These are phyloP conservation scores for Desoria tigrina DNA, from an alignment of 2,888 invertebrate species.

Conservation along the genomic window DNA sequence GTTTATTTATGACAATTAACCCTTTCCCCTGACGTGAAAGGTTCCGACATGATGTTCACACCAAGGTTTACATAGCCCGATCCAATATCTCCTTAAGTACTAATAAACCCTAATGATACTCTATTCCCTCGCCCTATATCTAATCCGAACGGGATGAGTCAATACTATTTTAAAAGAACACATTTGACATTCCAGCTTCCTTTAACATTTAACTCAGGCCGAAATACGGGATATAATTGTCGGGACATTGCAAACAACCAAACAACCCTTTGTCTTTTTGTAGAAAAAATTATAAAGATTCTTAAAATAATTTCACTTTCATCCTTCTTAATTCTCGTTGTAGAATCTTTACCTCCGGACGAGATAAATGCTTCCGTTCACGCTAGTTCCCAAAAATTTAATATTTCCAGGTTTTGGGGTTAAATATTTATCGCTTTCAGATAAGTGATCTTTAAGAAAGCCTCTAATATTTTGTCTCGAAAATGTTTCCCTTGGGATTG, in stretches of 20 bases:
- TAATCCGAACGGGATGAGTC: too few relatives aligned
- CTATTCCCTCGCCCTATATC: neutral
- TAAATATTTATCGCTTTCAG: slow-evolving; percentile 27
- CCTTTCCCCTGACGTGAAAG: slow-evolving; percentile 3
- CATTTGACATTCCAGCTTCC: too few relatives aligned
- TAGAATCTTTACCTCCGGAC: neutral
- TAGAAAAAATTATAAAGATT: neutral
- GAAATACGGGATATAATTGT: too few relatives aligned
- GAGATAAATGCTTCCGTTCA: slow-evolving; percentile 37
- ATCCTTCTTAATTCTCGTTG: neutral
- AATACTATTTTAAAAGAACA: too few relatives aligned
- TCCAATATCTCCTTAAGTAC: neutral
- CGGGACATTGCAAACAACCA: neutral
- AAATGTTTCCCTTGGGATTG: neutral
- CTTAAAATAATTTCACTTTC: slow-evolving; percentile 19
- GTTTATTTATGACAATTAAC: slow-evolving; percentile 7
- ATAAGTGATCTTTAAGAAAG: neutral
- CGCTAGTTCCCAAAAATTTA: slow-evolving; percentile 26
- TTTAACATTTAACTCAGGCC: too few relatives aligned
- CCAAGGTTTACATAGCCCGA: neutral
- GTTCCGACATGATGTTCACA: neutral
- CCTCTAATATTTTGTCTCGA: too few relatives aligned
- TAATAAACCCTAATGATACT: neutral
- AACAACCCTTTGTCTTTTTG: neutral
- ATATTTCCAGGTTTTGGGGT: slow-evolving; percentile 10